These are phyloP conservation scores for Pterophyllum scalare DNA, from an alignment of 2,113 vertebrate genomes.

Conservation along the genomic window DNA sequence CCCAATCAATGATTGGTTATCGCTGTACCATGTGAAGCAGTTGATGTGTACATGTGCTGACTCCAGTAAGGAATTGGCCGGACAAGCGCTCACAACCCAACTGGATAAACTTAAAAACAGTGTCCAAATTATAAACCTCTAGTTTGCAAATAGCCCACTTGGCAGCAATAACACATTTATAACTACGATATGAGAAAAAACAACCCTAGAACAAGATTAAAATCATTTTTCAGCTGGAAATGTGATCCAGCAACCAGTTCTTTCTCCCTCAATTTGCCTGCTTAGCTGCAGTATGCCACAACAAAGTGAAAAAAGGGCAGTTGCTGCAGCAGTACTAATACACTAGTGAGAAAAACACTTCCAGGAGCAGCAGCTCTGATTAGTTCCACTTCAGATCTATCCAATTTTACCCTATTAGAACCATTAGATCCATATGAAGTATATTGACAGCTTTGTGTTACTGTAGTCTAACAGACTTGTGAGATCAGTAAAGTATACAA, in stretches of 20 bases:
- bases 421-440: not conserved
- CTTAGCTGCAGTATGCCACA: accelerated
- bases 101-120: not conserved
- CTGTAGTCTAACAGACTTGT: not conserved
- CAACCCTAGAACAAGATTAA: not conserved
- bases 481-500: constrained; percentile 27
- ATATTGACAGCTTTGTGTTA: not conserved
- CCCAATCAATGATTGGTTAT: not conserved
- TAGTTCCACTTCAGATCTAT: not conserved
- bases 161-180: not conserved
- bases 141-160: not conserved
- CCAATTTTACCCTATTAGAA: not conserved
- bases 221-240: not conserved
- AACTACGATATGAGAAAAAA: not conserved
- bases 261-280: not conserved
- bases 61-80: not conserved
- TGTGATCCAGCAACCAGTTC: not conserved
- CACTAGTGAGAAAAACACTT: not conserved
- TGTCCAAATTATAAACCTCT: not conserved
- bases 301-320: not conserved
- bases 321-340: not conserved
- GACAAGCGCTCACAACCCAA: not conserved
- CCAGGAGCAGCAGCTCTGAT: not conserved
- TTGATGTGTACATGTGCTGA: not conserved
- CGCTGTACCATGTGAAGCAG: not conserved